Base-by-base conservation (phyloP, 1,140 invertebrate species). In the Caenorhabditis tropicalis region DNA sequence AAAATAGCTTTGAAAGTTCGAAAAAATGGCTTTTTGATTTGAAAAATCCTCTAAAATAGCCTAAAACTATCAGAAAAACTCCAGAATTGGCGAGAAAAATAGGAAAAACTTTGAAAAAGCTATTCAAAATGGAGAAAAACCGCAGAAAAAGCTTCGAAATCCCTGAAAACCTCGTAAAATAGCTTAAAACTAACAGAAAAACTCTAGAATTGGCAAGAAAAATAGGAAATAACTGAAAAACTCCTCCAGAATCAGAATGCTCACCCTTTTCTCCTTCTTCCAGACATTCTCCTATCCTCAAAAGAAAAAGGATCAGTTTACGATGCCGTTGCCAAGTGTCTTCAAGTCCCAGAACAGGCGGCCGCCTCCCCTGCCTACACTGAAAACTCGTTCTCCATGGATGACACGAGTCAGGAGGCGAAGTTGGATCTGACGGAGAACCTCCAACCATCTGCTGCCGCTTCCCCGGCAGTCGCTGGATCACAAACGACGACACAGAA, bases 371-470 rank as follows among this genome's bases (percentile, higher is more conserved):
- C 82, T 31, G 80, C 65, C 4, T 74, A 74, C 65, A 74, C 65
- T 6, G 65, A 74, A 15, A 31, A 74, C 36, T 74, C 65, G 19
- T 74, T 74, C 65, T 74, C 65, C 9, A 74, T 74, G 65, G 65
- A 74, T 43, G 65, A 74, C 9, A 74, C 19, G 1, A 74, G 65
- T 24, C 65, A 74, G 29, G 65, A 74, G 12, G 19, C 65, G 36
- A 74, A 74, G 21, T 24, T 74, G 0, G 58, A 65, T 15, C 58
- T 31, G 31, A 65, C 6, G 7, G 31, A 33, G 31, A 65, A 9
- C 19, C 58, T 36, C 19, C 58, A 65, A 19, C 58, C 58, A 12
- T 51, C 16, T 15, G 33, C 29, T 33, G 27, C 48, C n/a, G 27
- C 48, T 21, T 43, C 79, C 53, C 33, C 29, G 5, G 39, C 21